Evolutionary conservation across 2,113 vertebrate species (phyloP), one percentile per base, ranked within the genome.

Genomic region (Amazona guildingii): DNA sequence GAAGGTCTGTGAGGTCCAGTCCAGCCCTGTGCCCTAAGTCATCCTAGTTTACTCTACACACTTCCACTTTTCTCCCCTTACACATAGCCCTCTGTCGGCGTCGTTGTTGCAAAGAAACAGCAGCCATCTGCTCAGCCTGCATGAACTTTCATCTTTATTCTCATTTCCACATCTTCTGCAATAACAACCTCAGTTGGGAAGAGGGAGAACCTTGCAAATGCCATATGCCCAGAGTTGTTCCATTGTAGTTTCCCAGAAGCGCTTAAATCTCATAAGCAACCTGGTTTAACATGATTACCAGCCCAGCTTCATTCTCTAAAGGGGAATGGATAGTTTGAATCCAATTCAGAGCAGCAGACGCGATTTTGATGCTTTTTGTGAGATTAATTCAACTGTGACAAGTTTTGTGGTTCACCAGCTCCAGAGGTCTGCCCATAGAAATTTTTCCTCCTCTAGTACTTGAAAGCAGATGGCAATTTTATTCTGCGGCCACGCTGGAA

Each of bases 381-480:
- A 69, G 62, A 69, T 91, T 55, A 72, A 77, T 62, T 54, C 72
- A 89, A 86, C 49, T 11, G 1, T 69, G 83, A 66, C 44, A 72
- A 62, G 80, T 52, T 86, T 84, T 86, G 37, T 88, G 85, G 67
- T 57, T 96, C 66, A 57, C 31, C 84, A 86, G 64, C 76, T 86
- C 59, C 75, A 39, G 59, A 93, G 76, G 43, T 76, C n/a, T 83
- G 69, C 63, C 59, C 4, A 1, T 18, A 86, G 94, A 86, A 91
- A 74, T 91, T 46, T 51, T 69, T 83, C 57, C 59, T 39, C 48
- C 87, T 75, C 66, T 74, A 18, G 51, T 86, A 0, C 61, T 73
- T 59, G 83, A 80, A 83, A 96, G 57, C 86, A 94, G 88, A 81
- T 91, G 86, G 82, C 83, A 86, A 84, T 95, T 95, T 94, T 79